Evolutionary conservation across 2,797 vertebrate species (phyloP).

Genomic region (Cryptoblepharus egeriae): DNA sequence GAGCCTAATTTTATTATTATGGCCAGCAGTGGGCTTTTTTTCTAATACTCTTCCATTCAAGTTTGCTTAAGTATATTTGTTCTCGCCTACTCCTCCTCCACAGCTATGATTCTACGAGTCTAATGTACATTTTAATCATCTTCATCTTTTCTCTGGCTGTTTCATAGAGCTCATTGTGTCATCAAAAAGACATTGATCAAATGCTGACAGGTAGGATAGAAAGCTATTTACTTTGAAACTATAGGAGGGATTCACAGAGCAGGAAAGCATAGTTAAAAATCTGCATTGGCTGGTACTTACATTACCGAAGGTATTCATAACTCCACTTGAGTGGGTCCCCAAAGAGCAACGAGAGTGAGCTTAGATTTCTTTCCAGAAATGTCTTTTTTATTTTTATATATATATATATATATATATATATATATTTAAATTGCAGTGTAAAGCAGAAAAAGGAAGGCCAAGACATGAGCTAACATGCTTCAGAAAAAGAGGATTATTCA

Average conservation of each 20-base stretch:
- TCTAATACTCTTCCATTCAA: slow-evolving; percentile 18
- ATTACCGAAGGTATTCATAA: slow-evolving; percentile 62
- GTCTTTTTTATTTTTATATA: slow-evolving; percentile 60
- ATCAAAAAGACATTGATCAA: slow-evolving; percentile 70
- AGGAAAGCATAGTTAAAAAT: slow-evolving; percentile 55
- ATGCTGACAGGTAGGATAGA: slow-evolving; percentile 60
- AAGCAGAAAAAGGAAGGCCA: slow-evolving; percentile 53
- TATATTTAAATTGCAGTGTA: slow-evolving; percentile 34
- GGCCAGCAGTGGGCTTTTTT: slow-evolving; percentile 22
- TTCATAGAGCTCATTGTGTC: slow-evolving; percentile 56
- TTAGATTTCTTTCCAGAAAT: slow-evolving; percentile 66
- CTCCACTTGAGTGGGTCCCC: slow-evolving; percentile 62
- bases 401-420: no score
- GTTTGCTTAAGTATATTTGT: slow-evolving; percentile 4
- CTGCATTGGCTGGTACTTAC: slow-evolving; percentile 57
- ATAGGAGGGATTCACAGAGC: slow-evolving; percentile 45
- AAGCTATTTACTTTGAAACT: slow-evolving; percentile 67
- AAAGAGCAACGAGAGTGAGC: slow-evolving; percentile 60
- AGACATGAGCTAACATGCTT: slow-evolving; percentile 25
- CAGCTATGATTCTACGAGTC: slow-evolving; percentile 27
- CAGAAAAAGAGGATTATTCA: slow-evolving; percentile 54
- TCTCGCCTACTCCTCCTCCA: neutral
- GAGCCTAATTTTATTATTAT: slow-evolving; percentile 30
- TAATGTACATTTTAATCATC: slow-evolving; percentile 52
- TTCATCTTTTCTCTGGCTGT: slow-evolving; percentile 60